Evolutionary conservation across 2,113 vertebrate species (phyloP), one percentile per base, ranked within the genome.

Genomic region (Morphnarchus princeps): DNA sequence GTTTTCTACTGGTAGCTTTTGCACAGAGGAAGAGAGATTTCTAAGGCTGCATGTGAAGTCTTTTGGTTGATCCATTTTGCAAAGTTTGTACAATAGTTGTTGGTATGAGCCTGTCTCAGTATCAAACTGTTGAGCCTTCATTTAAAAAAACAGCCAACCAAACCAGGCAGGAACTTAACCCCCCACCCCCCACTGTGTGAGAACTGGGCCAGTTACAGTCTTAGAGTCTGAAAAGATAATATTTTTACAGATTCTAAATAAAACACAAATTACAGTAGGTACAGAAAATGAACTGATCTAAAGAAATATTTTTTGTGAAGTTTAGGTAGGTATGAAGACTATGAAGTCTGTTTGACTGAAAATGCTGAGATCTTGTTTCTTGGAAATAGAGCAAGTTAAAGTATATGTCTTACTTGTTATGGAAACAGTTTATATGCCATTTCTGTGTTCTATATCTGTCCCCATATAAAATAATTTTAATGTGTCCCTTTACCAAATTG

Each of bases 141-240:
- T 83, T 70, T 43, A 26, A 55, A 70, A 70, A 65, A 34, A 24
- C 28, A 28, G 2, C 16, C 31, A 36, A 7, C 8, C 19, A n/a
- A 82, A 80, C 13, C 21, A 82, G 31, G 19, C 12, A 31, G 61
- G 16, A 61, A 15, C 1, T 67, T 29, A 55, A 11, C 3, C 11
- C 4, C 5, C 3, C 5, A 3, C 2, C 6, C 1, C 3, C 2
- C 5, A 16, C 20, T 2, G 0, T 43, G 8, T 45, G 19, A 40
- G 45, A 49, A 67, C 7, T 17, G 5, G n/a, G 20, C 15, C 13
- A 24, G 14, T 89, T 77, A 45, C 13, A 59, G 11, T 57, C 16
- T 47, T 6, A 7, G 24, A 7, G 14, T 80, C 38, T 78, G 59
- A 58, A 78, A 91, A 84, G 4, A 26, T 36, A 9, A 63, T 59